These are phyloP conservation scores for Schizothorax lantsangensis DNA, from an alignment of 2,797 vertebrate genomes.

Conservation along the genomic window DNA sequence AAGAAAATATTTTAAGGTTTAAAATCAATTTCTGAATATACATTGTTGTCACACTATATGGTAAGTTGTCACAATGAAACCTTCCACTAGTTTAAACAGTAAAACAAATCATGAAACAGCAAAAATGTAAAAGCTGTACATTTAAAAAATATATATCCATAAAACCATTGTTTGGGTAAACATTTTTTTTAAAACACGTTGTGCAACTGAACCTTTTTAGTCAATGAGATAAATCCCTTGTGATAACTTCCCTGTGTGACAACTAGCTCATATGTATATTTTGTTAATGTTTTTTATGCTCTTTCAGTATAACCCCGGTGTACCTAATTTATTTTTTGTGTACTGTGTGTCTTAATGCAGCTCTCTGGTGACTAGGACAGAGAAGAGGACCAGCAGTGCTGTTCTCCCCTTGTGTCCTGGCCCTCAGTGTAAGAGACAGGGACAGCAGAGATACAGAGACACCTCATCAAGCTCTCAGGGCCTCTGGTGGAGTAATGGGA, in stretches of 20 bases:
- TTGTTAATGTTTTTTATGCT: background rate
- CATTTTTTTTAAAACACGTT: background rate
- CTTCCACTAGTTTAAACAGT: background rate
- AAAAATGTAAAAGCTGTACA: background rate
- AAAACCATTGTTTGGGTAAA: background rate
- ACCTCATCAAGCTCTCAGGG: slow-evolving; percentile 45
- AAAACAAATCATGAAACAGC: background rate
- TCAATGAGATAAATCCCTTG: background rate
- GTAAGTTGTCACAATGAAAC: background rate
- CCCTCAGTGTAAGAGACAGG: slow-evolving; percentile 26
- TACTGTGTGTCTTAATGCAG: slow-evolving; percentile 38
- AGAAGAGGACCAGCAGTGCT: slow-evolving; percentile 25
- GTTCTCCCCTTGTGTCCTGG: slow-evolving; percentile 34
- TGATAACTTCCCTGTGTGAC: background rate
- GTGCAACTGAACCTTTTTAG: background rate
- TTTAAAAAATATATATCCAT: background rate
- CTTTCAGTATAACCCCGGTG: background rate
- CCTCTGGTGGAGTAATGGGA: slow-evolving; percentile 46
- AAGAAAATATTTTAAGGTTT: background rate
- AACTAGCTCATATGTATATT: background rate
- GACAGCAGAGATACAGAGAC: slow-evolving; percentile 25
- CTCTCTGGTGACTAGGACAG: slow-evolving; percentile 6
- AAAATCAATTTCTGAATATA: background rate
- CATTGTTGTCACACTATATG: background rate
- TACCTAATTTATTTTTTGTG: slow-evolving; percentile 14